phyloP scores from a whole-genome alignment of 2,113 vertebrate species.

The Nanorana parkeri region DNA sequence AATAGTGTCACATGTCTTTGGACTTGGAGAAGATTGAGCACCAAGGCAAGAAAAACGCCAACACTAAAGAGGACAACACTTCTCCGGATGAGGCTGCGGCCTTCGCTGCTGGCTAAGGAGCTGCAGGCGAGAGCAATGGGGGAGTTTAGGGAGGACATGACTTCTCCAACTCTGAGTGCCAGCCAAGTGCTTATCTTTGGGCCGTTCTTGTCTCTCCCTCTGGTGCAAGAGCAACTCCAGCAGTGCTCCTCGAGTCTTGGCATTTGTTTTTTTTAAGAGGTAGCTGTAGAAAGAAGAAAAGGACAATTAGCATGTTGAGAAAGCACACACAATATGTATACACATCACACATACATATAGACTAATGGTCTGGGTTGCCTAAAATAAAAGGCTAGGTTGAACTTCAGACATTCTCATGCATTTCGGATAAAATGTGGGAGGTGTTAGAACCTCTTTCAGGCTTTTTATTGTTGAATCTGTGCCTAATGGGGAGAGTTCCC shows the following conservation, averaged over 20 bases:
- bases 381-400: too few relatives aligned
- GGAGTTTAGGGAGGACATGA: conserved; percentile 77
- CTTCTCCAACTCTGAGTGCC: conserved; percentile 77
- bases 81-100: conserved; percentile 83
- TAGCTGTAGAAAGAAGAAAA: background rate
- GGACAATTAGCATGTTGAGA: background rate
- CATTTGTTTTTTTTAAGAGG: conserved; percentile 73
- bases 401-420: too few relatives aligned
- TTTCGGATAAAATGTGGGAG: background rate
- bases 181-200: conserved; percentile 69
- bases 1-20: conserved; percentile 92
- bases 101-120: conserved; percentile 72
- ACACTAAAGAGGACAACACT: conserved; percentile 92
- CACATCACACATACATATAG: too few relatives aligned
- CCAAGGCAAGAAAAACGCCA: conserved; percentile 90
- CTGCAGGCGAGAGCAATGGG: conserved; percentile 70
- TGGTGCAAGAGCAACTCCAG: conserved; percentile 84
- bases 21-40: conserved; percentile 94
- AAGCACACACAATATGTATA: too few relatives aligned
- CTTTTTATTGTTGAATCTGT: too few relatives aligned
- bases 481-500: too few relatives aligned
- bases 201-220: conserved; percentile 68
- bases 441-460: too few relatives aligned
- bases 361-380: too few relatives aligned
- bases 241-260: conserved; percentile 81